These are phyloP conservation scores for Stenolophus ochropezus DNA, from an alignment of 2,888 invertebrate genomes.

Conservation along the genomic window DNA sequence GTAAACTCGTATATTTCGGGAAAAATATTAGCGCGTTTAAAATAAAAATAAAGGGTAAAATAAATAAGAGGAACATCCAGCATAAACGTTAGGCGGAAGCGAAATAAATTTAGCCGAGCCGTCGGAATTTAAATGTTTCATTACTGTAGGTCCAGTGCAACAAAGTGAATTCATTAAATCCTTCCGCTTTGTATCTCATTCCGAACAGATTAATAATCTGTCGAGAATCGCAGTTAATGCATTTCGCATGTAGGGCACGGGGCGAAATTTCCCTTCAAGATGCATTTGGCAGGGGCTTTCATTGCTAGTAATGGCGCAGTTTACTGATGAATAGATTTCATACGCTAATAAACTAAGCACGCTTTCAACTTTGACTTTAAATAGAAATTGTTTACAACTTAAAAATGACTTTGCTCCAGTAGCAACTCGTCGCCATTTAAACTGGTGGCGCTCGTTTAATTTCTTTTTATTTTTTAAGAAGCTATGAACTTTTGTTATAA, in stretches of 20 bases:
- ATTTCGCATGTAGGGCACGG: neutral
- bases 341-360: neutral
- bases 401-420: too few species aligned
- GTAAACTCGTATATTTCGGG: neutral
- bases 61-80: conserved; percentile 9
- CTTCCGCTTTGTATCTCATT: neutral
- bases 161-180: conserved; percentile 37
- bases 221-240: neutral
- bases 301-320: neutral
- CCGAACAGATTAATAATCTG: neutral
- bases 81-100: neutral
- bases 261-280: neutral
- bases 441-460: too few species aligned
- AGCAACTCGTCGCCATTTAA: too few species aligned
- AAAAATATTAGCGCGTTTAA: neutral
- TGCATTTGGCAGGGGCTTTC: neutral
- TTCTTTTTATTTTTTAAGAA: too few species aligned
- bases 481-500: too few species aligned
- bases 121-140: conserved; percentile 52
- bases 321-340: neutral
- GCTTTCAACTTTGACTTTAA: neutral
- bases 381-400: too few species aligned
- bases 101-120: conserved; percentile 42
- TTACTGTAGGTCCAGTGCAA: conserved; percentile 1
- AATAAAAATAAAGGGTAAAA: conserved; percentile 24